phyloP scores from a whole-genome alignment of 1,140 invertebrate genomes.

The Plectrocnemia conspersa region DNA sequence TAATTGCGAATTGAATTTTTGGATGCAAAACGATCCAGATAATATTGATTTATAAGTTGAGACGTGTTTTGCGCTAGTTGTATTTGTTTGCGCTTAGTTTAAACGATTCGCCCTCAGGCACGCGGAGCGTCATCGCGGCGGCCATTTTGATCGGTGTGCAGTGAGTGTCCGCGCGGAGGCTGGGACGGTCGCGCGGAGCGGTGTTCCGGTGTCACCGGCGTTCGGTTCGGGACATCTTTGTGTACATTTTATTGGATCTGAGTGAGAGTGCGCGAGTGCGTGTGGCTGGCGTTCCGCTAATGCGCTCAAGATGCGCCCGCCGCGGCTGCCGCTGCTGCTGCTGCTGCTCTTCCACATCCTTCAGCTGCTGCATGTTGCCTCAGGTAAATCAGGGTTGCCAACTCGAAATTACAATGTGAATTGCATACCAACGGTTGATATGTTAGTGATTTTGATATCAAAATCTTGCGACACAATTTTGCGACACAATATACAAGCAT shows the following conservation, averaged over 20 bases:
- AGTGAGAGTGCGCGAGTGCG: not conserved
- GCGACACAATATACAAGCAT: too few relatives aligned
- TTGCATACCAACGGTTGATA: too few relatives aligned
- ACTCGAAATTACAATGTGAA: too few relatives aligned
- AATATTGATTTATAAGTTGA: too few relatives aligned
- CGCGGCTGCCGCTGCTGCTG: constrained; percentile 3
- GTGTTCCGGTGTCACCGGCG: not conserved
- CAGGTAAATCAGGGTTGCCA: constrained; percentile 12
- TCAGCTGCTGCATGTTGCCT: not conserved
- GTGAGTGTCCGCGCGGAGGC: constrained; percentile 17
- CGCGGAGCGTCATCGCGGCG: constrained; percentile 31
- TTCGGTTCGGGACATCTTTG: not conserved
- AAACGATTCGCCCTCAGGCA: too few relatives aligned
- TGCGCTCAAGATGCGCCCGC: constrained; percentile 8
- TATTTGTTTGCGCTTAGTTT: constrained; percentile 26
- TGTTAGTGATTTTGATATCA: too few relatives aligned
- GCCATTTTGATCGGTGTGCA: constrained; percentile 34
- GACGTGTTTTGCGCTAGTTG: too few relatives aligned
- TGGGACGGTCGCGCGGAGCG: not conserved
- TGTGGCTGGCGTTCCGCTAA: not conserved
- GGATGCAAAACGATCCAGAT: not conserved
- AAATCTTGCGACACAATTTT: too few relatives aligned
- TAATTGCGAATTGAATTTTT: not conserved
- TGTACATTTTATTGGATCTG: not conserved
- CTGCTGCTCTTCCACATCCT: constrained; percentile 2